Evolutionary conservation across 2,888 invertebrate species (phyloP).

Genomic region (Schizaphis graminum): DNA sequence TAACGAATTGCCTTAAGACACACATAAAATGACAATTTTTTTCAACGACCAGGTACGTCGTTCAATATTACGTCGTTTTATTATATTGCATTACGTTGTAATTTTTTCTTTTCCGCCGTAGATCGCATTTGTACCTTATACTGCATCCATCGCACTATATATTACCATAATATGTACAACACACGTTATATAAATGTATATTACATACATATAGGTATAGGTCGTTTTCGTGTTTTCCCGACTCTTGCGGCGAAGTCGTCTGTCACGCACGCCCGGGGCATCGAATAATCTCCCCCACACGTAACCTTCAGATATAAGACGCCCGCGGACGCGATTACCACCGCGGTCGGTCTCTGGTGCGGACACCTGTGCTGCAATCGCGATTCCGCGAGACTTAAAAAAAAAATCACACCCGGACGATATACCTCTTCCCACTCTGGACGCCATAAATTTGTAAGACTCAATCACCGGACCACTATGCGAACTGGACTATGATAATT

Average conservation of each 20-base stretch:
- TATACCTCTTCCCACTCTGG: background rate
- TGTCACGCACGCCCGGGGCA: background rate
- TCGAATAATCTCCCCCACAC: background rate
- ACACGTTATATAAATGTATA: background rate
- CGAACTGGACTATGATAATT: background rate
- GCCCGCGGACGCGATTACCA: background rate
- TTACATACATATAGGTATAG: background rate
- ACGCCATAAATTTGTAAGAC: background rate
- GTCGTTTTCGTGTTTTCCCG: constrained; percentile 5
- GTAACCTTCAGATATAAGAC: background rate
- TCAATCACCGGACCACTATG: no score
- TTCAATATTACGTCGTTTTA: no score
- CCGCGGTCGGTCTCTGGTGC: background rate
- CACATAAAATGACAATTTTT: background rate
- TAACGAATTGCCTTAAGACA: background rate
- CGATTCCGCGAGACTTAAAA: background rate
- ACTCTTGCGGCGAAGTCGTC: constrained; percentile 5
- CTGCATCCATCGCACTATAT: background rate
- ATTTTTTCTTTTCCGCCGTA: background rate
- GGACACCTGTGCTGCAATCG: background rate
- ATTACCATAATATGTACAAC: background rate
- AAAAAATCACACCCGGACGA: background rate
- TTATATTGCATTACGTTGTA: background rate
- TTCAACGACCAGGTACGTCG: no score
- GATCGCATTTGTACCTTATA: background rate